Base-by-base conservation (phyloP, 1,140 invertebrate species). In the Stegodyphus mimosarum region DNA sequence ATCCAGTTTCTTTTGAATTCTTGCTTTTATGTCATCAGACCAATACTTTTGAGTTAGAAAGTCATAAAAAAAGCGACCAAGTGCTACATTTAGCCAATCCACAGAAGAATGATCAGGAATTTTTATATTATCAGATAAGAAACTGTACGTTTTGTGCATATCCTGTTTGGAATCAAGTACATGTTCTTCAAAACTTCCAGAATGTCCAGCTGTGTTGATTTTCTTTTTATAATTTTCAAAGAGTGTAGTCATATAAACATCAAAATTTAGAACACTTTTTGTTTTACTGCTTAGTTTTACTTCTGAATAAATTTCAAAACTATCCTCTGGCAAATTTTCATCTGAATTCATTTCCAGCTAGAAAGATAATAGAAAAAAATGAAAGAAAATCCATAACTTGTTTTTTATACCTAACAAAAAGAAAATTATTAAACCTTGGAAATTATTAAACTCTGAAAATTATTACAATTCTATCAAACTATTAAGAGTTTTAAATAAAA, bases 1-100 rank as follows among this genome's bases (percentile, higher is more conserved):
- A 86, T 93, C 94, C 2, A 98, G 91, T 91, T 98, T 98, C 87
- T 93, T 94, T 90, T 98, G 95, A 88, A 98, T 93, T 88, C 95
- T 94, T 18, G 95, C 94, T 70, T 89, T 90, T 6, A 93, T 90
- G 87, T 91, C 90, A 53, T 92, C 92, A 13, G 90, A 93, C 89
- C 93, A 93, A 53, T 92, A 92, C 66, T 92, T 90, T 88, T 94
- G 92, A 77, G 93, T 93, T 51, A 97, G 91, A 88, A 94, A 93
- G 89, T 97, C 96, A 88, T 94, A 97, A 33, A 96, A 91, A 33
- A 96, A 91, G 74, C 96, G 91, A 18, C 94, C 94, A 67, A 95
- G 75, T 11, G 96, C 88, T 15, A 94, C 93, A 91, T 96, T 96
- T 7, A 96, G 88, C 94, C 95, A 96, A 6, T 78, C 66, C 55